Base-by-base conservation (phyloP, 2,888 invertebrate species). In the Scelioninae gen. 1 region DNA sequence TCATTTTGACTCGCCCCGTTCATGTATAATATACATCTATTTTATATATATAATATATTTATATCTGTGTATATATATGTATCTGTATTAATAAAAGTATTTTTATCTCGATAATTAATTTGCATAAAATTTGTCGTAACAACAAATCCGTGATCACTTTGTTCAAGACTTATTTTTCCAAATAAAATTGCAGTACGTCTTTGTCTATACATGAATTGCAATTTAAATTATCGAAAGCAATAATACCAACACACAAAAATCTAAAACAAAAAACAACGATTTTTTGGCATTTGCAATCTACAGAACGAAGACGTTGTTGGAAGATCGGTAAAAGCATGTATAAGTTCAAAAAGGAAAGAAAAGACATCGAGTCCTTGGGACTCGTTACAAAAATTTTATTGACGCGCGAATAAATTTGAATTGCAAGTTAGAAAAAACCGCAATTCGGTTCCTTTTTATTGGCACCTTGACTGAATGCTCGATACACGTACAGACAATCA, bases 21-120 rank as follows among this genome's bases (percentile, higher is more conserved):
- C 60, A 71, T 15, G 83, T 84, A 87, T 77, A 74, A 63, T 65
- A 65, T 65, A 74, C 47, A 75, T 75, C 66, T 76, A 66, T 85
- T 83, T 86, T 47, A 63, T 65, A 34, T 63, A 81, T 84, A 83
- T 84, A n/a, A 60, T 78, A 76, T 75, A 75, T 84, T 72, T 84
- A n/a, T n/a, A n/a, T n/a, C n/a, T n/a, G n/a, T n/a, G n/a, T 82
- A 84, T 84, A 75, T 85, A 80, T 86, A 86, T 88, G 86, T 86
- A 86, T 87, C 87, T 63, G 51, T 40, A 29, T 88, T 83, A 82
- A 85, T 80, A 79, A 86, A 87, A 88, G 88, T 86, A 89, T 87
- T 89, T 88, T 85, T 84, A 77, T 55, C 53, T 69, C 43, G 53
- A 77, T 60, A 62, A 68, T 77, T 77, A 55, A 43, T 56, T 66